Percentiles rank a stretch among this genome's conserved stretches.
Evolutionary conservation across 1,140 invertebrate genomes (phyloP).

Genomic region (Eueides isabella): DNA sequence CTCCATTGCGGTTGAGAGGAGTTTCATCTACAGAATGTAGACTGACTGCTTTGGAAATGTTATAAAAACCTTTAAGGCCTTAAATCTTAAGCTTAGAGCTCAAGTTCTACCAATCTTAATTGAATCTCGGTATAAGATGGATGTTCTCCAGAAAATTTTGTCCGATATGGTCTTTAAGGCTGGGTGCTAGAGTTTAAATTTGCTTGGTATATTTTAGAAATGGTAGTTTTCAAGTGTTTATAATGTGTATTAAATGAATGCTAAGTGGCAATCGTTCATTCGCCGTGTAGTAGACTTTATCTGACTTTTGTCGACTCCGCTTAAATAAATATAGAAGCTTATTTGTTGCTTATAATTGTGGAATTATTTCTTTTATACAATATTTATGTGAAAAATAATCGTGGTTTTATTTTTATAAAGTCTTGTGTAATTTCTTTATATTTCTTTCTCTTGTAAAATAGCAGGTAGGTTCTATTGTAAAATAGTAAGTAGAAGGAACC

Average conservation of each 20-base stretch:
- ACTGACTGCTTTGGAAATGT: slow-evolving; percentile 29
- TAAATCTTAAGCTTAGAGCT: slow-evolving; percentile 13
- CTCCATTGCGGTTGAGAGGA: slow-evolving; percentile 32
- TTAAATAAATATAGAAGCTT: background rate
- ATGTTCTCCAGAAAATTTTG: background rate
- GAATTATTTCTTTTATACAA: too few relatives aligned
- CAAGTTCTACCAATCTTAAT: slow-evolving; percentile 3
- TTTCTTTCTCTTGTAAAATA: too few relatives aligned
- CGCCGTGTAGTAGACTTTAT: slow-evolving; percentile 8
- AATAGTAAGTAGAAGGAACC: too few relatives aligned
- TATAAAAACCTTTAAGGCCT: slow-evolving; percentile 15
- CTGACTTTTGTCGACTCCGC: background rate
- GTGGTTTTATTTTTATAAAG: too few relatives aligned
- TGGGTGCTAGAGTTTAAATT: background rate
- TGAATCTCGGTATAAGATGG: slow-evolving; percentile 13
- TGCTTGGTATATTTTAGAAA: background rate
- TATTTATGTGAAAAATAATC: too few relatives aligned
- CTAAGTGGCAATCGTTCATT: slow-evolving; percentile 13
- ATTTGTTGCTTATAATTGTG: background rate
- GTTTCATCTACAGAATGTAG: slow-evolving; percentile 34
- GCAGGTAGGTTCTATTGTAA: too few relatives aligned
- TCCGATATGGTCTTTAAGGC: background rate
- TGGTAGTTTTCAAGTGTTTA: slow-evolving; percentile 13
- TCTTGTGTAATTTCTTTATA: too few relatives aligned
- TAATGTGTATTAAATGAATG: slow-evolving; percentile 15